Conservation (phyloP, 2,888 invertebrate genomes). For the Agapostemon virescens region DNA sequence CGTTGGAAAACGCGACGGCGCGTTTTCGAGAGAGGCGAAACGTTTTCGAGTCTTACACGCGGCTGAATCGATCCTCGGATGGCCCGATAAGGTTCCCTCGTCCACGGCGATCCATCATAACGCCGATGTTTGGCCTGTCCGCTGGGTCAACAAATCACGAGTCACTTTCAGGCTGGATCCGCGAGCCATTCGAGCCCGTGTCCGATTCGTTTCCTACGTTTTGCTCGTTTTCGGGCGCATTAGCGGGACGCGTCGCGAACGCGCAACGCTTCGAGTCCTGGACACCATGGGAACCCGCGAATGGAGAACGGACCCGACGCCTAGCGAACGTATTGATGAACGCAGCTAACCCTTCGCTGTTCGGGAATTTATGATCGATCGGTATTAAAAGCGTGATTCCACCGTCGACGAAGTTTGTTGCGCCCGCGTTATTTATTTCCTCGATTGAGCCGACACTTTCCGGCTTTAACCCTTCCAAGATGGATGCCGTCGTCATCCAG, state of each 20-base stretch:
- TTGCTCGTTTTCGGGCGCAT: slow-evolving; percentile 26
- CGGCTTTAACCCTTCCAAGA: slow-evolving; percentile 1
- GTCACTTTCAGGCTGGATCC: slow-evolving; percentile 43
- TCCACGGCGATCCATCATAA: slow-evolving; percentile 60
- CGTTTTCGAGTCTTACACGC: slow-evolving; percentile 56
- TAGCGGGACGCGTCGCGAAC: slow-evolving; percentile 7
- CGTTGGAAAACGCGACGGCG: slow-evolving; percentile 53
- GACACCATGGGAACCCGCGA: slow-evolving; percentile 10
- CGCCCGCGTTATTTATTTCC: neutral
- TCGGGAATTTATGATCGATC: slow-evolving; percentile 30
- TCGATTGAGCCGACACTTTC: neutral
- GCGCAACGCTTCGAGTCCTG: neutral
- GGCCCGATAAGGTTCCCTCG: slow-evolving; percentile 47
- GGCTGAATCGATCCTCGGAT: slow-evolving; percentile 55
- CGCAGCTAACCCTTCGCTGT: slow-evolving; percentile 6
- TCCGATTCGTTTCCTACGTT: slow-evolving; percentile 24
- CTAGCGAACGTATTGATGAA: slow-evolving; percentile 9
- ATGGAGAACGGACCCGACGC: slow-evolving; percentile 8
- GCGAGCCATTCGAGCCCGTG: slow-evolving; percentile 29
- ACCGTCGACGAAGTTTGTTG: neutral
- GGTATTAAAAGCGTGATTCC: slow-evolving; percentile 4
- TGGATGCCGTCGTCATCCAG: neutral
- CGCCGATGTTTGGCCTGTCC: slow-evolving; percentile 52
- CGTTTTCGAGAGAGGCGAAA: neutral
- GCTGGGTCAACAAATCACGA: slow-evolving; percentile 58